phyloP scores from a whole-genome alignment of 2,797 vertebrate genomes.

The Pipistrellus kuhlii region DNA sequence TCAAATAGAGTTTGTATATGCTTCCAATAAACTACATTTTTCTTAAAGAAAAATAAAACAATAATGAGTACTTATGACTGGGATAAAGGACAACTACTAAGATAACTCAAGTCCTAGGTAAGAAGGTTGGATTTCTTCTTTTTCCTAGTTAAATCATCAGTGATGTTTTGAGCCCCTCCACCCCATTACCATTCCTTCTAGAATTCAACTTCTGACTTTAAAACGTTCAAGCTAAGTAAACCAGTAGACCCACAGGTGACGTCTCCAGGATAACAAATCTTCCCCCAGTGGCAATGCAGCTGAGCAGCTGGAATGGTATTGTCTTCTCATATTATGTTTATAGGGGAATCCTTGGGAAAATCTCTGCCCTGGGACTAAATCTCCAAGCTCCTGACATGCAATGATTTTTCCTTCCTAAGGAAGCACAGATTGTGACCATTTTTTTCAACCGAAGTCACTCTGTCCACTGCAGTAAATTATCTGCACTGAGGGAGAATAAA shows the following conservation, averaged over 20 bases:
- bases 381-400: slow-evolving; percentile 31
- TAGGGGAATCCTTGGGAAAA: slow-evolving; percentile 49
- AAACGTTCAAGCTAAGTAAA: slow-evolving; percentile 66
- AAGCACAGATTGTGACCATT: slow-evolving; percentile 62
- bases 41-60: background rate
- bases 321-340: slow-evolving; percentile 45
- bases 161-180: background rate
- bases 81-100: background rate
- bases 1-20: too few species aligned
- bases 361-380: slow-evolving; percentile 52
- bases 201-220: slow-evolving; percentile 55
- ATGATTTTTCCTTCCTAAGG: slow-evolving; percentile 65
- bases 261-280: slow-evolving; percentile 52
- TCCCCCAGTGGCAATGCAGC: background rate
- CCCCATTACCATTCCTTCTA: background rate
- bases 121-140: background rate
- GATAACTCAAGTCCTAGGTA: background rate
- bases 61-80: background rate
- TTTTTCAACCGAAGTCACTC: slow-evolving; percentile 51
- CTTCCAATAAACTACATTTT: too few species aligned
- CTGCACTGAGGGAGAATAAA: slow-evolving; percentile 70
- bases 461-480: slow-evolving; percentile 58
- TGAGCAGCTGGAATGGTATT: slow-evolving; percentile 13
- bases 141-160: background rate
- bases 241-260: background rate